Base-by-base conservation (phyloP, 1,140 invertebrate species). In the Microplitis mediator region DNA sequence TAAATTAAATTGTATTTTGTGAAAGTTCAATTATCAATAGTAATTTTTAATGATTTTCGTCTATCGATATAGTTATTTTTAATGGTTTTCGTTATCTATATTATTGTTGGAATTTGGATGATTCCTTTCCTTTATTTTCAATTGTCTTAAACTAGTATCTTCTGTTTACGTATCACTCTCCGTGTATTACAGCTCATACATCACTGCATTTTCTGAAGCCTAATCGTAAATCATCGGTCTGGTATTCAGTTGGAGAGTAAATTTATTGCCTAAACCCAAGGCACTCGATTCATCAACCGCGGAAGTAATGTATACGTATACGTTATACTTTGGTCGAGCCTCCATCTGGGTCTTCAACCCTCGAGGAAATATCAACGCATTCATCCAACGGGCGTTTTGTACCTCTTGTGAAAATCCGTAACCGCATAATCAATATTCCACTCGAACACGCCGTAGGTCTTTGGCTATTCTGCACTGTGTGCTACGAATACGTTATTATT, bases 231-330 rank as follows among this genome's bases (percentile, higher is more conserved):
- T 80, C 79, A 80, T 80, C 78, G 74, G 70, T 31, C 76, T 54
- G 56, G 72, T 51, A 76, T 70, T 77, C 70, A 74, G 69, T 78
- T 76, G 75, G 78, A 23, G 39, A 71, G 76, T 77, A 72, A 77
- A 81, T 81, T 81, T 82, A 81, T 82, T 75, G 78, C 76, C 65
- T 71, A 69, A 73, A 52, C 77, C 74, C 65, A 73, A 77, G 78
- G 74, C 76, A 4, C 50, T 79, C 79, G 81, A 81, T 82, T 82
- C 81, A 82, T 82, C 80, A 81, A 72, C 75, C 66, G 73, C 70
- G 45, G 58, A 14, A 34, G 39, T 50, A 61, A 34, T 54, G 54
- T 45, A 45, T 45, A 45, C 39, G 39, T 45, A 11, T 45, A 52
- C 50, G 23, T 68, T 23, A 52, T 35, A 45, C 52, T 54, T 6